Evolutionary conservation across 2,113 vertebrate genomes (phyloP), one percentile per base, ranked within the genome.

Genomic region (Dasyornis broadbenti): DNA sequence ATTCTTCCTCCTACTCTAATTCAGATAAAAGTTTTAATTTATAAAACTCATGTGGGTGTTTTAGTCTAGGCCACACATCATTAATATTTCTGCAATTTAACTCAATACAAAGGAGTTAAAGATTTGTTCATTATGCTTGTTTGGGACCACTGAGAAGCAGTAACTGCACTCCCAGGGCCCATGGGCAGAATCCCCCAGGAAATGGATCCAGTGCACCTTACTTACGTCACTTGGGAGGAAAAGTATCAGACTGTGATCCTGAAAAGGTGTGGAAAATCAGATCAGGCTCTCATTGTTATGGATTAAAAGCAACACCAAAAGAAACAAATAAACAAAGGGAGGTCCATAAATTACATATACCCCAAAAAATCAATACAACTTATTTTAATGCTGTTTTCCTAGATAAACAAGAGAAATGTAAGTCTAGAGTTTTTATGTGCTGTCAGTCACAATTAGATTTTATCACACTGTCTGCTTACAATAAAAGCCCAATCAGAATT

Each of bases 21-120:
- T 94, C 71, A 86, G 77, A 84, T 53, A 60, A 71, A 92, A 94
- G 20, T 95, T 94, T 88, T 85, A 66, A 75, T 94, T 92, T 94
- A 28, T 83, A 52, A 65, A 92, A 77, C 15, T 90, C 21, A 33
- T 76, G 50, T 94, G 84, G 60, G 42, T 90, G 71, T 91, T 89
- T 83, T 66, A 92, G 71, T 88, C 76, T 91, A 73, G 86, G 68
- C 71, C 65, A 71, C 31, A 57, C 52, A 81, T 93, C 49, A 75
- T 92, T 82, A 90, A 47, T 83, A 87, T 79, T 95, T 91, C 73
- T 92, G 35, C 52, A 87, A 49, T 83, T 80, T 86, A 73, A 90
- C 63, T 86, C 28, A 37, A 23, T 79, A 47, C 11, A 39, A 68
- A 87, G 11, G 68, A 73, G 50, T 54, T 61, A 31, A 12, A 91